A percentile compares a stretch with the other conserved stretches of the same genome.
Conservation (phyloP, 2,797 vertebrate species). For the Lerista edwardsae region DNA sequence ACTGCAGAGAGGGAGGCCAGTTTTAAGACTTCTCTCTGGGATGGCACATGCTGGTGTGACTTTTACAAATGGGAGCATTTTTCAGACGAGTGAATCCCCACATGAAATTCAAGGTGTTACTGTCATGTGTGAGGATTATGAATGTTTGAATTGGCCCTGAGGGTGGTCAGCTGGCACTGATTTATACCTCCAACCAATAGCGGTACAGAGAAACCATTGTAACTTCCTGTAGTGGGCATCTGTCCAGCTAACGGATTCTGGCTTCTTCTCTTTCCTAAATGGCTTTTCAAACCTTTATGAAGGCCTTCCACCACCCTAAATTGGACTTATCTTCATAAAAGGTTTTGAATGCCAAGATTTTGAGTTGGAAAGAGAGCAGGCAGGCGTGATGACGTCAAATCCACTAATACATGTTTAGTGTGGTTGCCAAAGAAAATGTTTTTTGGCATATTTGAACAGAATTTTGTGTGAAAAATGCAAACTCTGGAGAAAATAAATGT, state of each 20-base stretch:
- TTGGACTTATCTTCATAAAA: slow-evolving; percentile 79
- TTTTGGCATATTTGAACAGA: slow-evolving; percentile 58
- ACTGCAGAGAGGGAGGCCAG: not conserved
- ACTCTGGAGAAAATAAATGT: slow-evolving; percentile 57
- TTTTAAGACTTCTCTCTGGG: slow-evolving; percentile 15
- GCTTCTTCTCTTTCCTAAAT: slow-evolving; percentile 38
- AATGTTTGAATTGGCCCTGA: slow-evolving; percentile 4
- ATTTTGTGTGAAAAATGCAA: slow-evolving; percentile 62
- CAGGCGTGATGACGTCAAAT: slow-evolving; percentile 66
- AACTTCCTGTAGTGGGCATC: slow-evolving; percentile 65
- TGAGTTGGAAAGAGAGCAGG: slow-evolving; percentile 61
- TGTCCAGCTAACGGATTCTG: slow-evolving; percentile 63
- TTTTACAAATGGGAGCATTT: not conserved
- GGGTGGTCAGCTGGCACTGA: not conserved
- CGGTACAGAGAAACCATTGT: slow-evolving; percentile 67
- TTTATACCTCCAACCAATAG: slow-evolving; percentile 63
- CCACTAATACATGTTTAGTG: slow-evolving; percentile 52
- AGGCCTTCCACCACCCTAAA: slow-evolving; percentile 67
- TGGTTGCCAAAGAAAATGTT: slow-evolving; percentile 76
- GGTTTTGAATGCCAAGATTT: slow-evolving; percentile 72
- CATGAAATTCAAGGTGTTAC: not conserved
- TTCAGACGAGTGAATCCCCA: not conserved
- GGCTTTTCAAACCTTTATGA: slow-evolving; percentile 66
- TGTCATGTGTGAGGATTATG: not conserved
- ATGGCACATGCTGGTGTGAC: not conserved